phyloP scores from a whole-genome alignment of 2,113 vertebrate genomes.

The Alouatta palliata region DNA sequence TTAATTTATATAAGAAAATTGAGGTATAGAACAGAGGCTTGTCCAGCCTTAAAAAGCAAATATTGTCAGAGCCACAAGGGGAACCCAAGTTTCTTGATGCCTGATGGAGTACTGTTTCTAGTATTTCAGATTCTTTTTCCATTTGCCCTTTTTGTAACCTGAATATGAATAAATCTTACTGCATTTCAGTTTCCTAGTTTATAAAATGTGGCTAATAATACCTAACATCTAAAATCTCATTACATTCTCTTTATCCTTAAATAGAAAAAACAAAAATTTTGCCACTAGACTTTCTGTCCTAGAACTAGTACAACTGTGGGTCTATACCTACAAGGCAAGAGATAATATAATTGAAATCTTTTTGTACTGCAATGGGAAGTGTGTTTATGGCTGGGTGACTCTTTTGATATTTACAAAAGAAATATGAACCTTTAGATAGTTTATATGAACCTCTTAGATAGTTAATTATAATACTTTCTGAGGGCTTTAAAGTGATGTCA shows the following conservation, averaged over 20 bases:
- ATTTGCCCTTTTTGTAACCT: neutral
- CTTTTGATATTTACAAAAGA: conserved; percentile 27
- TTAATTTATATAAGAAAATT: neutral
- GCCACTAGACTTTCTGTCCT: neutral
- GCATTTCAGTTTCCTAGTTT: neutral
- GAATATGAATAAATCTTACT: neutral
- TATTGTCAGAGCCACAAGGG: neutral
- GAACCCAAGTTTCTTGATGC: neutral
- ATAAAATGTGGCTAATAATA: conserved; percentile 17
- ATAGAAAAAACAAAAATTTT: neutral
- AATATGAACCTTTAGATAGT: neutral
- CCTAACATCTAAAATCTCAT: conserved; percentile 5
- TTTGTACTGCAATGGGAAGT: neutral
- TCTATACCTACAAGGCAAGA: neutral
- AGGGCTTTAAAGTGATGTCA: neutral
- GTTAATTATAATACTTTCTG: conserved; percentile 16
- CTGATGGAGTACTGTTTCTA: neutral
- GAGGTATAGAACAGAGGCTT: neutral
- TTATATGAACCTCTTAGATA: neutral
- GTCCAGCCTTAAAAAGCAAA: neutral
- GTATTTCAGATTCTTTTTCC: neutral
- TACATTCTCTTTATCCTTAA: neutral
- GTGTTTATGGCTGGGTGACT: neutral
- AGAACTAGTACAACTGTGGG: neutral
- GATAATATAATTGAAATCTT: conserved; percentile 3